A percentile compares a stretch with the other conserved stretches of the same genome.
These are phyloP conservation scores for Byasa hedistus DNA, from an alignment of 2,888 invertebrate genomes.

Conservation along the genomic window DNA sequence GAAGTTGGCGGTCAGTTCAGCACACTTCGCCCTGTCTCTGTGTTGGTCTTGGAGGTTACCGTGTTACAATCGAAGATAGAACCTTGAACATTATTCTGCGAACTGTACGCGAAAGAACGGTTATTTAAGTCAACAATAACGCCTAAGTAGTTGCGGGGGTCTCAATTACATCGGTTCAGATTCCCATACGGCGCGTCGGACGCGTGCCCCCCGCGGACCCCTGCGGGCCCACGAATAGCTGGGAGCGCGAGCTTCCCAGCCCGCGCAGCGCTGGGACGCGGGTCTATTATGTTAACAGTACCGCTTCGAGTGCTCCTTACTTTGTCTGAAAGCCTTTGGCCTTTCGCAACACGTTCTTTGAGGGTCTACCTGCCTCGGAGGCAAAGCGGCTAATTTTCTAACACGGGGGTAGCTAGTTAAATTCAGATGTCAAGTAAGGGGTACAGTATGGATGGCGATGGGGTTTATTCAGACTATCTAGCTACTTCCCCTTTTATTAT, in stretches of 20 bases:
- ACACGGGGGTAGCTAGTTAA: no score
- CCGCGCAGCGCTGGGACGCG: slow-evolving; percentile 10
- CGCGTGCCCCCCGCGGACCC: slow-evolving; percentile 54
- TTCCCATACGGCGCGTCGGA: slow-evolving; percentile 63
- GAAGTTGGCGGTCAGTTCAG: no score
- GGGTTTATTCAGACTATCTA: no score
- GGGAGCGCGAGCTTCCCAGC: slow-evolving; percentile 48
- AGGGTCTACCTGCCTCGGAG: neutral
- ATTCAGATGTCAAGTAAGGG: no score
- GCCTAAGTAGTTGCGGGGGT: slow-evolving; percentile 54
- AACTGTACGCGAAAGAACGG: slow-evolving; percentile 38
- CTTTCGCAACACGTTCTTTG: neutral
- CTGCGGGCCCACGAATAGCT: slow-evolving; percentile 66
- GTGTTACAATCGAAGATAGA: no score
- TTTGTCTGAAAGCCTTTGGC: slow-evolving; percentile 4
- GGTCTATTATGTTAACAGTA: neutral
- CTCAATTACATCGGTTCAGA: slow-evolving; percentile 54
- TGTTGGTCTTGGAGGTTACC: no score
- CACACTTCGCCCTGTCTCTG: no score
- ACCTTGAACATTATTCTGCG: neutral
- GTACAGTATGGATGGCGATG: no score
- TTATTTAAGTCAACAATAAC: slow-evolving; percentile 54
- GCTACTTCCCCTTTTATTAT: no score
- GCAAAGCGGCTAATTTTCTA: no score
- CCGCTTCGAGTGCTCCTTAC: slow-evolving; percentile 12